Percentiles rank a stretch among this genome's conserved stretches.
phyloP scores from a whole-genome alignment of 2,888 invertebrate genomes.

The Drosophila koepferae region DNA sequence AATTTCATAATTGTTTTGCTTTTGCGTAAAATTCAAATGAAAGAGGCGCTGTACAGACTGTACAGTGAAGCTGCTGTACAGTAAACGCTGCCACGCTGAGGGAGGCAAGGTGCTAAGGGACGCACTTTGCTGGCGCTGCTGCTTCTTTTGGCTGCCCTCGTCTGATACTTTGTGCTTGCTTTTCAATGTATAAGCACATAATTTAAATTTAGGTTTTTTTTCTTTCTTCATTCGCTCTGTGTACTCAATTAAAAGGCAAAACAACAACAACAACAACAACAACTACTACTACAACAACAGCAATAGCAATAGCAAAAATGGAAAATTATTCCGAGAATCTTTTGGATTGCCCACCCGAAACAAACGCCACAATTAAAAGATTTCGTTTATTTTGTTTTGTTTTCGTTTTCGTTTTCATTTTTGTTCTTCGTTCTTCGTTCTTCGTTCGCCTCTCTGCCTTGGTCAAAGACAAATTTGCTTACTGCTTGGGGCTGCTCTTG shows the following conservation, averaged over 20 bases:
- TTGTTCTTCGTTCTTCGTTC: constrained; percentile 11
- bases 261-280: constrained; percentile 34
- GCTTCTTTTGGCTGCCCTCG: constrained; percentile 34
- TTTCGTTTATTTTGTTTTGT: constrained; percentile 23
- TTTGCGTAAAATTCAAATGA: constrained; percentile 74
- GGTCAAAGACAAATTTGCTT: constrained; percentile 34
- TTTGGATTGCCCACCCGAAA: constrained; percentile 62
- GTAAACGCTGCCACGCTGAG: not conserved
- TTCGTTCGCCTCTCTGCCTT: constrained; percentile 14
- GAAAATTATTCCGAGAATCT: constrained; percentile 78
- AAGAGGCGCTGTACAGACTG: constrained; percentile 61
- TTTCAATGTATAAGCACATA: constrained; percentile 71
- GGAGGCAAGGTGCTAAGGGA: constrained; percentile 19
- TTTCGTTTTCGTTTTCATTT: constrained; percentile 34
- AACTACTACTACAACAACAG: not conserved
- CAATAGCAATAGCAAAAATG: constrained; percentile 43
- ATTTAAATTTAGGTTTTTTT: constrained; percentile 73
- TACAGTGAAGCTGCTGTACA: constrained; percentile 4
- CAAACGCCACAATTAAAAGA: constrained; percentile 76
- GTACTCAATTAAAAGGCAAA: constrained; percentile 79
- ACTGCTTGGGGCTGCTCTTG: constrained; percentile 26
- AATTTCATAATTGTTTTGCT: constrained; percentile 82
- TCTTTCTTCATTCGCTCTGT: constrained; percentile 49
- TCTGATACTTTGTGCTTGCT: constrained; percentile 47
- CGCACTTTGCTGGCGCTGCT: constrained; percentile 46